These are phyloP conservation scores for Nephrotoma flavescens DNA, from an alignment of 2,888 invertebrate genomes.

Conservation along the genomic window DNA sequence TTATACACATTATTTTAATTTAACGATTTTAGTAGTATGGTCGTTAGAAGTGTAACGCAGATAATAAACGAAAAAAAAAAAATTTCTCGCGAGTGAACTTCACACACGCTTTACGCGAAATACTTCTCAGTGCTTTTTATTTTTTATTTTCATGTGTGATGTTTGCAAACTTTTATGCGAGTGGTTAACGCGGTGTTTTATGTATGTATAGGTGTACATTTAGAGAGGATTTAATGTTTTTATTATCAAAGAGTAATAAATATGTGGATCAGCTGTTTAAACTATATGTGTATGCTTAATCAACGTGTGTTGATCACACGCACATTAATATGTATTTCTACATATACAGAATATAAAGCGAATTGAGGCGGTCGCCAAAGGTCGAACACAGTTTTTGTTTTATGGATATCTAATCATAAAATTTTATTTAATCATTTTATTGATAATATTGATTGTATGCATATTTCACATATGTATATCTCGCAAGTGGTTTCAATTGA, in stretches of 20 bases:
- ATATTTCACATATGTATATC: too few species aligned
- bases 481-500: neutral
- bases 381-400: neutral
- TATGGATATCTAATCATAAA: neutral
- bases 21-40: neutral
- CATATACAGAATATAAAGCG: neutral
- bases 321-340: too few species aligned
- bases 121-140: neutral
- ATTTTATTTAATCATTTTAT: neutral
- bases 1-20: neutral
- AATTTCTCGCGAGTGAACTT: neutral
- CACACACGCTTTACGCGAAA: neutral
- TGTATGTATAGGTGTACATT: neutral
- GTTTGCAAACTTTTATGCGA: neutral
- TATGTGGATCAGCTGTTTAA: neutral
- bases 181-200: neutral
- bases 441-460: neutral
- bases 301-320: neutral
- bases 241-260: neutral
- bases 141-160: neutral
- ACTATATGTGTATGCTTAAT: neutral
- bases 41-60: neutral
- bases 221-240: neutral
- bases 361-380: neutral
- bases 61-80: neutral